Conservation (phyloP, 1,140 invertebrate species). For the Pteromalus puparum region DNA sequence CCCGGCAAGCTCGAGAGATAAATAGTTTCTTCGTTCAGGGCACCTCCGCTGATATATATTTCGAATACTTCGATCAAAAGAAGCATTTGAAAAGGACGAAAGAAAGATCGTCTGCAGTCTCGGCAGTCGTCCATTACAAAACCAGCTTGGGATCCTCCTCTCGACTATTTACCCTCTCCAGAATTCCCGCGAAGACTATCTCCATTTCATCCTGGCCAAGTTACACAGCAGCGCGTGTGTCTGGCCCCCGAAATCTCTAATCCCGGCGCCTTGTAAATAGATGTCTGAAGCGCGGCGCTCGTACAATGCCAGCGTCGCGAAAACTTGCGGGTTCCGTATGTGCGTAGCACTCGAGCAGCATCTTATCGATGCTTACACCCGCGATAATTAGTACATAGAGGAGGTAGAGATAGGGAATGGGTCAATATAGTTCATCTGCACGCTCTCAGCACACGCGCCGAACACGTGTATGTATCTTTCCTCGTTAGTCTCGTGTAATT, state of each 20-base stretch:
- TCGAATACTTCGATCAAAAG: background rate
- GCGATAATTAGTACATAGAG: conserved; percentile 38
- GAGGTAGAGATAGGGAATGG: background rate
- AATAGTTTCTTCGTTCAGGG: conserved; percentile 2
- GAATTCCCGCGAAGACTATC: conserved; percentile 2
- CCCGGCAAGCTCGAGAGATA: background rate
- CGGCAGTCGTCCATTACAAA: conserved; percentile 25
- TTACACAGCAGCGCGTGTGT: conserved; percentile 19
- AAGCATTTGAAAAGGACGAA: too few species aligned
- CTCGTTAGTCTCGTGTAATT: conserved; percentile 12
- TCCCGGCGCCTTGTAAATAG: conserved; percentile 68
- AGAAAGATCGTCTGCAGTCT: conserved; percentile 16
- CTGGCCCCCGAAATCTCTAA: conserved; percentile 3
- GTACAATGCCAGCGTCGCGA: conserved; percentile 51
- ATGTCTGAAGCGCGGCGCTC: conserved; percentile 56
- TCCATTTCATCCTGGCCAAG: conserved; percentile 17
- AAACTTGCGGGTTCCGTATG: conserved; percentile 58
- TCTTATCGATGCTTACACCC: conserved; percentile 31
- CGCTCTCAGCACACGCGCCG: background rate
- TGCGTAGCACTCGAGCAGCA: conserved; percentile 24
- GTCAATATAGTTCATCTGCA: conserved; percentile 20
- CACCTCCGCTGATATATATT: too few species aligned
- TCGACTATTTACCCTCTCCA: conserved; percentile 12
- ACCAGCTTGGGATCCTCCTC: background rate
- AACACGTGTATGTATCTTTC: background rate